Percentiles rank a stretch among this genome's conserved stretches.
Evolutionary conservation across 1,140 invertebrate species (phyloP).

Genomic region (Zaprionus tsacasi): DNA sequence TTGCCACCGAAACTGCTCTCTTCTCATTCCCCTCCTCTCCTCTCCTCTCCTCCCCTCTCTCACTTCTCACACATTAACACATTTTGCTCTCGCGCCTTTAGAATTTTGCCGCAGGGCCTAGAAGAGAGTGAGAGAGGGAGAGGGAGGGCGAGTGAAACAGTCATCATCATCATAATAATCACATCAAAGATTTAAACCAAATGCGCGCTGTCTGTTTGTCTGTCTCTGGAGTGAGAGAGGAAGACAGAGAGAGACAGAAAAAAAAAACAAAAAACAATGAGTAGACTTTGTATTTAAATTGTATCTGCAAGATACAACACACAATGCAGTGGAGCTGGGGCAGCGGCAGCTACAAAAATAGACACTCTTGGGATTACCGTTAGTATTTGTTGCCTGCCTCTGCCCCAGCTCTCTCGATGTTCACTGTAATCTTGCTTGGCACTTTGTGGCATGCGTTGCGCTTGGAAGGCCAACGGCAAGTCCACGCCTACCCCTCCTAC

Average conservation of each 20-base stretch:
- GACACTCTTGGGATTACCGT: conserved; percentile 75
- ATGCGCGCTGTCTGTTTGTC: conserved; percentile 28
- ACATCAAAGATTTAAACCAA: conserved; percentile 59
- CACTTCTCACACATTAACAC: conserved; percentile 79
- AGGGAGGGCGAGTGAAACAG: conserved; percentile 24
- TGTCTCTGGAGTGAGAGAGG: background rate
- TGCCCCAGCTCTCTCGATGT: background rate
- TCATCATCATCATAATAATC: conserved; percentile 62
- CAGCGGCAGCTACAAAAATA: conserved; percentile 66
- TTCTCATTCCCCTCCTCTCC: background rate
- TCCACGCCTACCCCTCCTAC: conserved; percentile 17
- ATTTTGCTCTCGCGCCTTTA: conserved; percentile 56
- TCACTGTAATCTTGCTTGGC: conserved; percentile 20
- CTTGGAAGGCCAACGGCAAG: conserved; percentile 75
- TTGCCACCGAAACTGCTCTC: conserved; percentile 44
- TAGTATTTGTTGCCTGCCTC: conserved; percentile 58
- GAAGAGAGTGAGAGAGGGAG: conserved; percentile 17
- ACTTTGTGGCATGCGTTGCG: conserved; percentile 53
- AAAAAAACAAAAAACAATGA: conserved; percentile 61
- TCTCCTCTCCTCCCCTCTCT: conserved; percentile 25
- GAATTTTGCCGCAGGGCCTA: conserved; percentile 49
- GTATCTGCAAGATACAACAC: conserved; percentile 56
- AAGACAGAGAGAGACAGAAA: background rate
- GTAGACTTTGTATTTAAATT: conserved; percentile 79
- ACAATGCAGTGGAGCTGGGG: conserved; percentile 32